These are phyloP conservation scores for Diplazon laetatorius DNA, from an alignment of 2,888 invertebrate species.

Conservation along the genomic window DNA sequence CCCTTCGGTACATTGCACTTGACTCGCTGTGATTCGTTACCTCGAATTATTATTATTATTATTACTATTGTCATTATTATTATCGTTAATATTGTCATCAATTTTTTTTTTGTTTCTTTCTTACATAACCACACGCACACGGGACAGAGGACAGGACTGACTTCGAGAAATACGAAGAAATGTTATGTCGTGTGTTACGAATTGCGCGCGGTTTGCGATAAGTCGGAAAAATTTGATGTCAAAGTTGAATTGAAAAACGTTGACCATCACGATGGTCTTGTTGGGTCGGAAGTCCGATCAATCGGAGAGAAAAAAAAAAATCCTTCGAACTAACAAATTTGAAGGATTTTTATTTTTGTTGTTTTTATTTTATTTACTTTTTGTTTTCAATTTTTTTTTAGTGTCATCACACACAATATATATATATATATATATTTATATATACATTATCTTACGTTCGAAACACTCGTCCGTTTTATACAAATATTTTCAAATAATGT, in stretches of 20 bases:
- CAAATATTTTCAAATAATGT: slow-evolving; percentile 20
- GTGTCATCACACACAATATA: neutral
- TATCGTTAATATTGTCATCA: too few relatives aligned
- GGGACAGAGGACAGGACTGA: slow-evolving; percentile 6
- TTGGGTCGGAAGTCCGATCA: too few relatives aligned
- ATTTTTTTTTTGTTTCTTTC: slow-evolving; percentile 29
- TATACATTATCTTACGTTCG: slow-evolving; percentile 11
- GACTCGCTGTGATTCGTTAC: slow-evolving; percentile 65
- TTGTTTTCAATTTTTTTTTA: too few relatives aligned
- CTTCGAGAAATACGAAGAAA: slow-evolving; percentile 12
- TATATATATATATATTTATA: too few relatives aligned
- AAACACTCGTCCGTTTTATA: slow-evolving; percentile 14
- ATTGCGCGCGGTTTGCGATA: slow-evolving; percentile 18
- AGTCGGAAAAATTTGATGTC: too few relatives aligned
- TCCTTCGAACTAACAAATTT: too few relatives aligned
- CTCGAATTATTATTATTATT: slow-evolving; percentile 56
- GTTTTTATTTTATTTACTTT: too few relatives aligned
- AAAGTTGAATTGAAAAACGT: too few relatives aligned
- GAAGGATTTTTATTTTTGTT: slow-evolving; percentile 44
- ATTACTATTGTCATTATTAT: too few relatives aligned
- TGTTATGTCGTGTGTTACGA: slow-evolving; percentile 20
- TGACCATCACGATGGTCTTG: too few relatives aligned
- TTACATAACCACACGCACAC: slow-evolving; percentile 16
- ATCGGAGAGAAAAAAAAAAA: too few relatives aligned
- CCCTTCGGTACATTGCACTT: slow-evolving; percentile 52